Percentiles rank a stretch among this genome's conserved stretches.
phyloP scores from a whole-genome alignment of 2,797 vertebrate species.

The Silurus lanzhouensis region DNA sequence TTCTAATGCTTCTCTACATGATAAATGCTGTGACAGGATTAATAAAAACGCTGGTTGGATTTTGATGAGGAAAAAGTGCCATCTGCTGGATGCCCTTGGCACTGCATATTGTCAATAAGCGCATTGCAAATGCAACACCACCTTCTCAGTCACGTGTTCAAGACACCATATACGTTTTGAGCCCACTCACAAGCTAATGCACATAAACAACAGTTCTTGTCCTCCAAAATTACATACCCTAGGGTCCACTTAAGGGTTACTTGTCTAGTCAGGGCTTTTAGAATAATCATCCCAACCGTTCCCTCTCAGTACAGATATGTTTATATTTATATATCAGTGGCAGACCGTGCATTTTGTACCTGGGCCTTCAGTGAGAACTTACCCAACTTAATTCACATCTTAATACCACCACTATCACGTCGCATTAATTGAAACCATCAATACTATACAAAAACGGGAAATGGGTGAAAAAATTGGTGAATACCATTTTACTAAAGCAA shows the following conservation, averaged over 20 bases:
- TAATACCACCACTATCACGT: no score
- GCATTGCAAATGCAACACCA: neutral
- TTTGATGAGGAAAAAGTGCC: slow-evolving; percentile 70
- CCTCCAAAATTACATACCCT: neutral
- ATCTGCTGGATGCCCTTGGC: slow-evolving; percentile 64
- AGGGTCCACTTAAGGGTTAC: neutral
- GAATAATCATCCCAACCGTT: neutral
- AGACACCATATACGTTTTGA: neutral
- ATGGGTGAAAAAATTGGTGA: no score
- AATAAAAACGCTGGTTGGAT: slow-evolving; percentile 48
- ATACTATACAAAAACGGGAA: no score
- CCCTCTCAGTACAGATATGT: neutral
- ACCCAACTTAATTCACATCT: no score
- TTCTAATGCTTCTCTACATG: slow-evolving; percentile 38
- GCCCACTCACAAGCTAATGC: neutral
- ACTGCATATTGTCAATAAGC: slow-evolving; percentile 50
- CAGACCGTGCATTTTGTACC: no score
- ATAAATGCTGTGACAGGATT: slow-evolving; percentile 53
- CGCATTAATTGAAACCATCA: no score
- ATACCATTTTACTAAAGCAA: no score
- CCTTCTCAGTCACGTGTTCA: neutral
- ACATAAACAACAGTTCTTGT: neutral
- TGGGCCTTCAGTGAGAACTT: no score
- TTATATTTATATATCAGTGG: neutral
- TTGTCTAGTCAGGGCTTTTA: neutral